Evolutionary conservation across 2,888 invertebrate genomes (phyloP).

Genomic region (Gnatocerus cornutus): DNA sequence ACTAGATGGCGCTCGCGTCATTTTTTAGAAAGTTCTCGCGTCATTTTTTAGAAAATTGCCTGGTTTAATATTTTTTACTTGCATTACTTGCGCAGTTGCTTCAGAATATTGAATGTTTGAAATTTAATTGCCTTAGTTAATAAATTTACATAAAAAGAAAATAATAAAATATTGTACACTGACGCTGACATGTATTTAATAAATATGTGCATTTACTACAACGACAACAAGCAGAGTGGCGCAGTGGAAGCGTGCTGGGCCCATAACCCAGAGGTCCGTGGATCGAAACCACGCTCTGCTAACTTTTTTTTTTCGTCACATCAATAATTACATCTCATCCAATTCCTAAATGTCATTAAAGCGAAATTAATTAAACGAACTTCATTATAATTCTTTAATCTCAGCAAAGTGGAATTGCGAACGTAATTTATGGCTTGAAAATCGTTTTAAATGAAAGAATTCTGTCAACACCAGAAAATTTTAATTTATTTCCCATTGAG

Average conservation of each 20-base stretch:
- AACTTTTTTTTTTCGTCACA: conserved; percentile 57
- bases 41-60: too few species aligned
- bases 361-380: conserved; percentile 35
- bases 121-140: too few species aligned
- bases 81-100: too few species aligned
- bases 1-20: too few species aligned
- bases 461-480: conserved; percentile 34
- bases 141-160: too few species aligned
- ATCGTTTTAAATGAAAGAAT: conserved; percentile 36
- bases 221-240: conserved; percentile 82
- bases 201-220: too few species aligned
- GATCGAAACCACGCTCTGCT: conserved; percentile 92
- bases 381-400: conserved; percentile 34
- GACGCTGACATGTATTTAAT: too few species aligned
- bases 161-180: too few species aligned
- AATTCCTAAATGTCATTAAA: conserved; percentile 4
- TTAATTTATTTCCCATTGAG: conserved; percentile 37
- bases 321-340: conserved; percentile 11
- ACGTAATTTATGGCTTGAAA: conserved; percentile 19
- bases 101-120: too few species aligned
- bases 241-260: conserved; percentile 88
- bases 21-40: too few species aligned
- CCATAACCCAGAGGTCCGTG: conserved; percentile 94
- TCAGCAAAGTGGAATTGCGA: conserved; percentile 19
- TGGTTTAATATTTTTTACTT: too few species aligned